Evolutionary conservation across 2,113 vertebrate genomes (phyloP).

Genomic region (Narcine bancroftii): DNA sequence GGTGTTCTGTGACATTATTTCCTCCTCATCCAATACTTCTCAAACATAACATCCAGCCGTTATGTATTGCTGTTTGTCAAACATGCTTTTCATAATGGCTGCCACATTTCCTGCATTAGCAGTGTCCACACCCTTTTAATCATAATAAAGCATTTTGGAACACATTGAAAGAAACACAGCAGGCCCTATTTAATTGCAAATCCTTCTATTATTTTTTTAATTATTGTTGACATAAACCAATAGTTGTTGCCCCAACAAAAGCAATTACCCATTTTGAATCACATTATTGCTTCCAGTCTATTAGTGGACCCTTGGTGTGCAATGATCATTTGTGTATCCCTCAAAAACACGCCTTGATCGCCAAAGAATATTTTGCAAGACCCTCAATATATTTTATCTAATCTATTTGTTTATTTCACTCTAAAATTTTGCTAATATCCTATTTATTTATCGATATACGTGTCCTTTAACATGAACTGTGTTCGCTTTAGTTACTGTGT

Average conservation of each 20-base stretch:
- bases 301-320: too few species aligned
- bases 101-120: too few species aligned
- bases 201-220: not conserved
- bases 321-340: too few species aligned
- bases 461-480: not conserved
- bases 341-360: not conserved
- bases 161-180: too few species aligned
- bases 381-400: not conserved
- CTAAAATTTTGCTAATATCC: not conserved
- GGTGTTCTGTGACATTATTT: too few species aligned
- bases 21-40: too few species aligned
- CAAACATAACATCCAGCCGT: too few species aligned
- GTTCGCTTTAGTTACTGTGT: not conserved
- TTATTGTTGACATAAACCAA: not conserved
- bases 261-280: not conserved
- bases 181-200: too few species aligned
- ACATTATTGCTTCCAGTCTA: not conserved
- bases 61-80: too few species aligned
- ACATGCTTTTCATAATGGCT: too few species aligned
- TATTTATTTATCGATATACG: not conserved
- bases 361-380: not conserved
- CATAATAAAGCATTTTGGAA: too few species aligned
- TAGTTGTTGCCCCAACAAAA: not conserved
- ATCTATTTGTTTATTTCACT: not conserved
- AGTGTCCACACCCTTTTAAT: too few species aligned